A percentile compares a stretch with the other conserved stretches of the same genome.
phyloP scores from a whole-genome alignment of 2,797 vertebrate genomes.

The Siniperca undulata region DNA sequence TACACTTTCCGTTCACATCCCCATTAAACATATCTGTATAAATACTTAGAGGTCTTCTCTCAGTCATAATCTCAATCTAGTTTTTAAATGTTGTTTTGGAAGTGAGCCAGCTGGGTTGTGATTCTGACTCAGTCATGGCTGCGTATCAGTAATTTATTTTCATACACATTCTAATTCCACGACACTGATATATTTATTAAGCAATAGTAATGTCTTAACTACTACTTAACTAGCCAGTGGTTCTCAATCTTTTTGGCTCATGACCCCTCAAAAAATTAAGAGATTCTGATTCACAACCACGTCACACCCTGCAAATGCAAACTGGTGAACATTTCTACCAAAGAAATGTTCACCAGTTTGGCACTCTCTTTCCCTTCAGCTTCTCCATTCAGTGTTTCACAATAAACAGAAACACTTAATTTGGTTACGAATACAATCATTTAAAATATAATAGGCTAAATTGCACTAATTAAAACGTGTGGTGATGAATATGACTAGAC shows the following conservation, averaged over 20 bases:
- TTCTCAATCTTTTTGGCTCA: not conserved
- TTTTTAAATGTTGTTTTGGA: conserved; percentile 15
- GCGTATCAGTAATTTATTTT: conserved; percentile 18
- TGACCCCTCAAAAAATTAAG: not conserved
- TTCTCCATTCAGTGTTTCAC: not conserved
- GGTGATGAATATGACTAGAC: conserved; percentile 4
- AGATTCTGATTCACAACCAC: conserved; percentile 7
- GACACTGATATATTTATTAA: conserved; percentile 16
- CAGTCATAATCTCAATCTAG: conserved; percentile 5
- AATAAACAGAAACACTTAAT: not conserved
- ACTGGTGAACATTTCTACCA: not conserved
- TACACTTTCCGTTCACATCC: conserved; percentile 19
- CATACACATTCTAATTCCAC: conserved; percentile 12
- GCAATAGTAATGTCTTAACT: not conserved
- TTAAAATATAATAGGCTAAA: not conserved
- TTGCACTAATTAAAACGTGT: not conserved
- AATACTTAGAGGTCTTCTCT: not conserved
- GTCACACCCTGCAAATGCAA: not conserved
- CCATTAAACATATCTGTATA: conserved; percentile 5
- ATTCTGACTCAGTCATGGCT: not conserved
- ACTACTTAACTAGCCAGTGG: not conserved
- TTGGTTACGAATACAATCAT: not conserved
- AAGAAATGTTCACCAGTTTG: too few relatives aligned
- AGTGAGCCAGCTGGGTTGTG: conserved; percentile 8
- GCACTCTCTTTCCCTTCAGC: not conserved